Conservation (phyloP, 2,797 vertebrate genomes). For the Takifugu ocellatus region DNA sequence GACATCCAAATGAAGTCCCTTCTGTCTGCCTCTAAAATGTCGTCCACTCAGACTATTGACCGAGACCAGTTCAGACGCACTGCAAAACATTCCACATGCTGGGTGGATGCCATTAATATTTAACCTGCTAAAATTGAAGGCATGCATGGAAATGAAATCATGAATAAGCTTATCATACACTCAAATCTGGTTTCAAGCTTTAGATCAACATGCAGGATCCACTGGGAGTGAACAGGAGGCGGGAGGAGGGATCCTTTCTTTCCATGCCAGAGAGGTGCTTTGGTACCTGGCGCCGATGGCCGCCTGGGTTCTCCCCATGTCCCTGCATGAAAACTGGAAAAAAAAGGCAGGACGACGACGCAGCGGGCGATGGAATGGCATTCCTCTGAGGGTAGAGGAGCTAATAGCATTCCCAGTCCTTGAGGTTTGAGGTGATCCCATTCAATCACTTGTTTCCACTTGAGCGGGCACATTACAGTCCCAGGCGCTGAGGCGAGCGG, state of each 20-base stretch:
- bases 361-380: slow-evolving; percentile 50
- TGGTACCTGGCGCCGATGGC: slow-evolving; percentile 30
- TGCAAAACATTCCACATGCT: slow-evolving; percentile 38
- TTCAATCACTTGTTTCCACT: slow-evolving; percentile 64
- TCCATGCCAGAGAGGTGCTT: slow-evolving; percentile 27
- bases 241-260: slow-evolving; percentile 23
- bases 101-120: slow-evolving; percentile 59
- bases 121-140: slow-evolving; percentile 64
- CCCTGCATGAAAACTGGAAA: no score
- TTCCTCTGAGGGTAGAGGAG: slow-evolving; percentile 54
- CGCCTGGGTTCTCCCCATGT: slow-evolving; percentile 7
- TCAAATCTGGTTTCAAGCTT: slow-evolving; percentile 42
- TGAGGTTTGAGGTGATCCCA: slow-evolving; percentile 67
- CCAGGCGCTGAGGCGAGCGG: slow-evolving; percentile 23
- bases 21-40: no score
- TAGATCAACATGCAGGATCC: slow-evolving; percentile 62
- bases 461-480: slow-evolving; percentile 50
- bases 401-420: slow-evolving; percentile 63
- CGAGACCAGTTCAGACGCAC: slow-evolving; percentile 39
- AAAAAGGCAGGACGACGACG: background rate
- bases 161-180: slow-evolving; percentile 71
- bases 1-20: background rate
- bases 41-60: slow-evolving; percentile 1
- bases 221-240: slow-evolving; percentile 17
- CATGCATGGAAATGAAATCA: slow-evolving; percentile 77